These are phyloP conservation scores for Exaiptasia diaphana DNA, from an alignment of 64 coral and sea anemone genomes.

Conservation along the genomic window DNA sequence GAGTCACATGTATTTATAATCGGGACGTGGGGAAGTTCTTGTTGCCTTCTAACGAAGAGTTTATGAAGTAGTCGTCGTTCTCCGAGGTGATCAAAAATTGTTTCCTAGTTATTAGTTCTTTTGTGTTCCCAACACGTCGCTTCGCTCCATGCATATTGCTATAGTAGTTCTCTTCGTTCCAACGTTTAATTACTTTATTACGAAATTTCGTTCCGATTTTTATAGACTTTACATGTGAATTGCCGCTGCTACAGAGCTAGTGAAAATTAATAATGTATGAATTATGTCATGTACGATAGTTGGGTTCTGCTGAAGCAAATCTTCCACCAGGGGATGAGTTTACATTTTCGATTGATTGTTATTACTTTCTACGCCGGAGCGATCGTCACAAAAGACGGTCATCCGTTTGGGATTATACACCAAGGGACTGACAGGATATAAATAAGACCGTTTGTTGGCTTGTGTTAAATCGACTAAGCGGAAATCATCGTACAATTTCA, in stretches of 20 bases:
- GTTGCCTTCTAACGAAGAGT: not conserved
- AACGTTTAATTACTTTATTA: too few species aligned
- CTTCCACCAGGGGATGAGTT: too few species aligned
- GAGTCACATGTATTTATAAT: not conserved
- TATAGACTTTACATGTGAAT: too few species aligned
- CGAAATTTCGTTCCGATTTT: too few species aligned
- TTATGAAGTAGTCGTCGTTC: not conserved
- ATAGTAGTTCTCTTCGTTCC: too few species aligned
- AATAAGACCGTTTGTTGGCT: not conserved
- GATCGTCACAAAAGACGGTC: too few species aligned
- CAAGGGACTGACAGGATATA: too few species aligned
- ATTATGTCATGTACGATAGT: not conserved
- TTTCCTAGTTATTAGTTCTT: not conserved
- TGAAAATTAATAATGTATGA: not conserved
- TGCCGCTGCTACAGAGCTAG: too few species aligned
- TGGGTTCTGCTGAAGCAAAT: too few species aligned
- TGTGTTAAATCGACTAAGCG: not conserved
- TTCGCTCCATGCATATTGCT: not conserved
- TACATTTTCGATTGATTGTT: too few species aligned
- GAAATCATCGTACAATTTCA: conserved; percentile 1
- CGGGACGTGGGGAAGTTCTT: not conserved
- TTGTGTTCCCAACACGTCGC: not conserved
- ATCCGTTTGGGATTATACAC: too few species aligned
- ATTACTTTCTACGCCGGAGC: too few species aligned
- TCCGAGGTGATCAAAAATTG: not conserved